Base-by-base conservation (phyloP, 2,113 vertebrate species). In the Lepus europaeus region DNA sequence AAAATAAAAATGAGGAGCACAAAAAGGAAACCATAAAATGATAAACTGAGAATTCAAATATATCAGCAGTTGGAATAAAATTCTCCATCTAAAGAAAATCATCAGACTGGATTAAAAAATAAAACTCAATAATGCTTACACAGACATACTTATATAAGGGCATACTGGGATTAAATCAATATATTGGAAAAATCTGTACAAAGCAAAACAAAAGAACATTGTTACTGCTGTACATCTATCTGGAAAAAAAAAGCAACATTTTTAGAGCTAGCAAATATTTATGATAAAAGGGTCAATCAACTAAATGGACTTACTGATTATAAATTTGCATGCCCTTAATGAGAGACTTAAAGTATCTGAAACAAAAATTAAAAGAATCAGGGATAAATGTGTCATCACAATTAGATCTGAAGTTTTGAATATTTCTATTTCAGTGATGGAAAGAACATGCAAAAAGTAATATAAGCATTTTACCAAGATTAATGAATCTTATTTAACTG, bases 391-490 rank as follows among this genome's bases (percentile, higher is more conserved):
- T 56, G 11, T 84, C 23, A 86, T 79, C 39, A 66, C 6, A 94
- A 93, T 70, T 95, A 96, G 76, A 87, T 76, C 53, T 72, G 56
- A 92, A 87, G 29, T 73, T 77, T 7, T 96, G 39, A 87, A 91
- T 19, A n/a, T 31, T 83, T 76, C 27, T 76, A 29, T 92, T 79
- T 93, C 27, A 87, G 39, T 78, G 51, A 92, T 74, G 33, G 10
- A 93, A 69, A 92, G 29, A 87, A 72, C 1, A 45, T 81, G 9
- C 68, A 92, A 95, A 89, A 95, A 84, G 64, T n/a, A 77, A 25
- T 59, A 79, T 93, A 82, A 95, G 86, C 61, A 94, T 78, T 90
- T 95, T 88, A 87, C 36, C 45, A 89, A 83, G 82, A 94, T 90
- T 77, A 85, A 94, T 59, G 74, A 92, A 36, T 23, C 19, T 92